Base-by-base conservation (phyloP, 1,140 invertebrate genomes). In the Tribolium madens region DNA sequence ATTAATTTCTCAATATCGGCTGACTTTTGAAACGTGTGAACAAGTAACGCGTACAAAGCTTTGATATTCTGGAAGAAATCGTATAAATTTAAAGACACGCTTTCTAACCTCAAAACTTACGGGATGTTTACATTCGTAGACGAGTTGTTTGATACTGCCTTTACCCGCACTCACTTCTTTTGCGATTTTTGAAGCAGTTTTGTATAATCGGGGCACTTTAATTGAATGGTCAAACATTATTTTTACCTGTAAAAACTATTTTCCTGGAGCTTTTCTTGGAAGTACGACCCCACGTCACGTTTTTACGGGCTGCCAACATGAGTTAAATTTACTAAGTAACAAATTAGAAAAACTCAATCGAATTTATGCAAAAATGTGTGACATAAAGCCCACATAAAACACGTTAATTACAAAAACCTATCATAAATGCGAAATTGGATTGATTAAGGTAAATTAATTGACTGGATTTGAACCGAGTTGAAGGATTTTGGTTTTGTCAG, bases 141-240 rank as follows among this genome's bases (percentile, higher is more conserved):
- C 87, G 3, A 94, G 86, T 76, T 89, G 86, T 87, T 95, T 95
- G 0, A 95, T 84, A 76, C 92, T 93, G 46, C 87, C 91, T 78
- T 91, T 90, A 83, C 93, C 89, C 71, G 92, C 90, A 70, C 89
- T 85, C 10, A 93, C 91, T 82, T 89, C 84, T 84, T 91, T 88
- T 18, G 93, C 86, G 72, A 94, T 90, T 83, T 90, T 90, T 1
- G 92, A 89, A 14, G 91, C 90, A 76, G 88, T 83, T 88, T 93
- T 94, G 84, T 94, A 96, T 83, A 94, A 86, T 83, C 90, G 89
- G 47, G 94, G 93, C 77, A 95, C 92, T 88, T 91, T 93, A 42
- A 93, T 84, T 46, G 93, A 93, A 86, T 94, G 92, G 78, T 89
- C 87, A 85, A 91, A 92, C 88, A 88, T 79, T 68, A 36, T 76